Evolutionary conservation across 2,113 vertebrate genomes (phyloP), one percentile per base, ranked within the genome.

Genomic region (Mesitornis unicolor): DNA sequence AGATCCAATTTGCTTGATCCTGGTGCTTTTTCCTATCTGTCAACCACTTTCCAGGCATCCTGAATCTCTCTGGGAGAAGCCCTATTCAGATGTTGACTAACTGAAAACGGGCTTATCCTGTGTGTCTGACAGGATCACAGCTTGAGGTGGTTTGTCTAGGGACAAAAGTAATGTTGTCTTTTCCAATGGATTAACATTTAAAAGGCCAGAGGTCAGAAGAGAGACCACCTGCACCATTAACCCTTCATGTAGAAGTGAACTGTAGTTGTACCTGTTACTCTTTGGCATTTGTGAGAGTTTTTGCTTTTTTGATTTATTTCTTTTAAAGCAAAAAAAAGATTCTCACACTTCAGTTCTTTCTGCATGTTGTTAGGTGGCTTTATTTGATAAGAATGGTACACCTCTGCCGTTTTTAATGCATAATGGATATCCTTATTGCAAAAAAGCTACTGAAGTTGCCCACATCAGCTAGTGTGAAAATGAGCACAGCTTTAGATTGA

Each of bases 201-300:
- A 50, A 89, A 94, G 92, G 96, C 56, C 95, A 96, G 73, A 96
- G 92, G 96, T 96, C 96, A 92, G 90, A 60, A 87, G 57, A 81
- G 36, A 84, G 95, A 95, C 92, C 95, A 96, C 95, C 96, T 96
- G 96, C 85, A 90, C 79, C 80, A 57, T 94, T 97, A 96, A 94
- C 85, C 88, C 93, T 71, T 89, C 29, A 6, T 48, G 31, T 2
- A 24, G 42, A 50, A 47, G 43, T 5, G 59, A 56, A 7, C 11
- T 7, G 3, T 20, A 31, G 12, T 68, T 48, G 19, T 21, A 61
- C 56, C 73, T 94, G 67, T 42, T 91, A 67, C 29, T 53, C 38
- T 54, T 13, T 54, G 70, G 9, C 31, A 51, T 78, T 88, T 70
- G 13, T 22, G 61, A 38, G 24, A 7, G 11, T 56, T 79, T 53